Percentiles rank a stretch among this genome's conserved stretches.
phyloP scores from a whole-genome alignment of 1,140 invertebrate genomes.

The Neelides sp. region DNA sequence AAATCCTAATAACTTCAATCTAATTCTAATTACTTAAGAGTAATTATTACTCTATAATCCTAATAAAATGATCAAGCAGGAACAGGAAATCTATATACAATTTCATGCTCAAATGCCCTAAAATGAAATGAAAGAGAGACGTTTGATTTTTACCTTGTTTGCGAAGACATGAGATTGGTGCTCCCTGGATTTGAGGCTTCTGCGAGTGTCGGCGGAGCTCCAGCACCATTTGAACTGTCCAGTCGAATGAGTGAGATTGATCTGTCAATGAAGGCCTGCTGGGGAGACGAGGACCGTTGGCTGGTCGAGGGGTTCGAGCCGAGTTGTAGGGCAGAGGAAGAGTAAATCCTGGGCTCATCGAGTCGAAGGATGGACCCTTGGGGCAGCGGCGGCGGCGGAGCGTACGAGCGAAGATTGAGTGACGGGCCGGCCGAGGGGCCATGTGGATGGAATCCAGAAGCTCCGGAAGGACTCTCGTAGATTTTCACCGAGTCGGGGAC shows the following conservation, averaged over 20 bases:
- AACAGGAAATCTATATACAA: too few species aligned
- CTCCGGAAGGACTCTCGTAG: conserved; percentile 23
- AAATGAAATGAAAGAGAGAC: too few species aligned
- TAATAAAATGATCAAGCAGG: too few species aligned
- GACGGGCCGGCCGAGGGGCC: not conserved
- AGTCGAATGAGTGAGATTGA: conserved; percentile 29
- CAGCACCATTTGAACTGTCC: conserved; percentile 20
- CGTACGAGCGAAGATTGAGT: not conserved
- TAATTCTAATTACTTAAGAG: too few species aligned
- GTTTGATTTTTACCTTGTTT: too few species aligned
- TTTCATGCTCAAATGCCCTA: too few species aligned
- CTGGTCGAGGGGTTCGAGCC: conserved; percentile 10
- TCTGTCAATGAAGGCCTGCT: conserved; percentile 23
- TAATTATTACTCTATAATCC: too few species aligned
- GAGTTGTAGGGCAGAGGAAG: conserved; percentile 27
- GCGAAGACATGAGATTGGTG: not conserved
- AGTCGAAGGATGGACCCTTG: conserved; percentile 25
- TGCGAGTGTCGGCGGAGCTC: not conserved
- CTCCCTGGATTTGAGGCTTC: not conserved
- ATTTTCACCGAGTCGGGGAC: conserved; percentile 7
- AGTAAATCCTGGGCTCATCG: conserved; percentile 29
- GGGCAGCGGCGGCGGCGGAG: not conserved
- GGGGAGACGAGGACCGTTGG: conserved; percentile 26
- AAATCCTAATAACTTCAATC: too few species aligned
- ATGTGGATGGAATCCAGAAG: conserved; percentile 13